A percentile compares a stretch with the other conserved stretches of the same genome.
These are phyloP conservation scores for Charaxes varanes DNA, from an alignment of 1,140 invertebrate species.

Conservation along the genomic window DNA sequence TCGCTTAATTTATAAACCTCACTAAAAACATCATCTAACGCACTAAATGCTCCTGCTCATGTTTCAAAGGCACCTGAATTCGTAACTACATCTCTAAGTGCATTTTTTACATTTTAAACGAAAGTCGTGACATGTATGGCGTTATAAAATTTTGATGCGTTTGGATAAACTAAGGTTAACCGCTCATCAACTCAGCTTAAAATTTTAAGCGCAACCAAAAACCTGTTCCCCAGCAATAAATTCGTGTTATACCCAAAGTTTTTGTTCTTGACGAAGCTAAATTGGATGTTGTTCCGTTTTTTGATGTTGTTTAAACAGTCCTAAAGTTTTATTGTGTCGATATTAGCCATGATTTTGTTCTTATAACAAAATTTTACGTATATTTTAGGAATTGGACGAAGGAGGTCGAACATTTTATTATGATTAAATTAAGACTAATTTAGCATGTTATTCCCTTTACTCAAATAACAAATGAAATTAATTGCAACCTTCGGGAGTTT, in stretches of 20 bases:
- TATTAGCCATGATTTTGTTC: too few relatives aligned
- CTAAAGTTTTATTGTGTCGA: conserved; percentile 2
- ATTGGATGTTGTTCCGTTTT: conserved; percentile 14
- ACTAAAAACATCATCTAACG: conserved; percentile 5
- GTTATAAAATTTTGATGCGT: conserved; percentile 14
- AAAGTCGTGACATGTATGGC: conserved; percentile 14
- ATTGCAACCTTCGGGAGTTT: too few relatives aligned
- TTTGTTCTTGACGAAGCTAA: conserved; percentile 18
- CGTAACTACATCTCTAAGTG: conserved; percentile 12
- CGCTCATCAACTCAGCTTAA: conserved; percentile 17
- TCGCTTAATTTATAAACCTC: conserved; percentile 5
- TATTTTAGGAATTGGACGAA: too few relatives aligned
- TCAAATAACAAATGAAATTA: too few relatives aligned
- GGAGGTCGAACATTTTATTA: too few relatives aligned
- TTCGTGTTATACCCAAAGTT: conserved; percentile 18
- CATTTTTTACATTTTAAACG: conserved; percentile 9
- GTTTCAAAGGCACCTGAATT: conserved; percentile 1
- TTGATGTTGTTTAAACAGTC: conserved; percentile 1
- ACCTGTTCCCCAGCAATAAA: conserved; percentile 21
- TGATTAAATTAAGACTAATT: too few relatives aligned
- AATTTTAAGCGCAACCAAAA: conserved; percentile 21
- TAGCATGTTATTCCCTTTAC: too few relatives aligned
- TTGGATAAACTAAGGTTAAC: conserved; percentile 11
- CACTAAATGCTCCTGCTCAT: conserved; percentile 9
- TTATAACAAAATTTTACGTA: too few relatives aligned